Percentiles rank a stretch among this genome's conserved stretches.
Conservation (phyloP, 1,140 invertebrate genomes). For the Triops cancriformis region DNA sequence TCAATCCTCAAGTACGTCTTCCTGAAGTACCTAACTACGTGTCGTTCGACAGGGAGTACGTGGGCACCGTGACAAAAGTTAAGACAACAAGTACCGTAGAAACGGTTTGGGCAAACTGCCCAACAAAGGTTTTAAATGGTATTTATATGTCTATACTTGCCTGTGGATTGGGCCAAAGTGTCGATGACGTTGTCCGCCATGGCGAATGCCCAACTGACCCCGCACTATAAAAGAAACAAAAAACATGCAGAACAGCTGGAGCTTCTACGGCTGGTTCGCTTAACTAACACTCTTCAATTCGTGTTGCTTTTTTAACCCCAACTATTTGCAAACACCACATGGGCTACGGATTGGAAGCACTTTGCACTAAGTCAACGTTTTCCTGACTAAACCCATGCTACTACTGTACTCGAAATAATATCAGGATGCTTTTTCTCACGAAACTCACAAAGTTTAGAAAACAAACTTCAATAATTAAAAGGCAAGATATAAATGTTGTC, state of each 20-base stretch:
- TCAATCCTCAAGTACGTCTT: no score
- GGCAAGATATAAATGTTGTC: no score
- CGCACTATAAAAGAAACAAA: conserved; percentile 2
- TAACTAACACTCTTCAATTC: neutral
- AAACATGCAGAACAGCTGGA: conserved; percentile 5
- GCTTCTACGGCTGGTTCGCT: neutral
- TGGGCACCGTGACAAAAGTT: neutral
- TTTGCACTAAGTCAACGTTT: no score
- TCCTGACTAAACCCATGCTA: no score
- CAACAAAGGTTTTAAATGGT: neutral
- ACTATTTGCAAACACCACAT: no score
- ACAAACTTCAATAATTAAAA: no score
- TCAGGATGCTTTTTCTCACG: no score
- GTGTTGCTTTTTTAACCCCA: no score
- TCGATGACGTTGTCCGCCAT: conserved; percentile 8
- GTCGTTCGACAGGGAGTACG: neutral
- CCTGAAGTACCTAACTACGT: neutral
- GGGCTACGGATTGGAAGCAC: no score
- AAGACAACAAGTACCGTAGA: neutral
- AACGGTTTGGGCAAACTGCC: neutral
- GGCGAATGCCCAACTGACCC: neutral
- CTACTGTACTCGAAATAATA: no score
- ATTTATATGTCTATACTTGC: neutral
- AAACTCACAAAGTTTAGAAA: no score
- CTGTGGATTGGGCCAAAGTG: neutral